A percentile compares a stretch with the other conserved stretches of the same genome.
phyloP scores from a whole-genome alignment of 1,140 invertebrate species.

The Drosophila tropicalis region DNA sequence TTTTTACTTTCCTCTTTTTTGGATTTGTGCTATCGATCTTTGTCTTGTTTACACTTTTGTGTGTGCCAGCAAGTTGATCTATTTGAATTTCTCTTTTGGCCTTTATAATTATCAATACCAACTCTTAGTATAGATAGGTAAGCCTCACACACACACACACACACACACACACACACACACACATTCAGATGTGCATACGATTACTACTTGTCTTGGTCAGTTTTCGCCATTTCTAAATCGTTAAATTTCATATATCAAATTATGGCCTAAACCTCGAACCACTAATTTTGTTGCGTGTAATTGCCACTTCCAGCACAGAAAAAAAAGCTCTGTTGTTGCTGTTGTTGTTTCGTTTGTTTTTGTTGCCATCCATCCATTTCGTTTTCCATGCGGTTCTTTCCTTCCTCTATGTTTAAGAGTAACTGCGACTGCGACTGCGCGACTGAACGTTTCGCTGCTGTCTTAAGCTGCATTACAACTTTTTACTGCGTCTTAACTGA shows the following conservation, averaged over 20 bases:
- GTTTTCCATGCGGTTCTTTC: conserved; percentile 70
- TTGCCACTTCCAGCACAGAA: conserved; percentile 69
- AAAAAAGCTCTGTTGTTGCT: conserved; percentile 56
- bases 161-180: background rate
- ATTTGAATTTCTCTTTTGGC: conserved; percentile 62
- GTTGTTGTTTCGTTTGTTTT: conserved; percentile 40
- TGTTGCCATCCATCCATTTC: conserved; percentile 39
- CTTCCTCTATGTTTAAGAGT: conserved; percentile 77
- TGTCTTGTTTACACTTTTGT: conserved; percentile 38
- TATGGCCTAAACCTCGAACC: conserved; percentile 56
- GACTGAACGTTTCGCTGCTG: conserved; percentile 45
- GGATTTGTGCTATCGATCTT: conserved; percentile 32
- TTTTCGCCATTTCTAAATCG: conserved; percentile 52
- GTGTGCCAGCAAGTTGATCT: conserved; percentile 24
- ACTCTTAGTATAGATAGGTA: conserved; percentile 1
- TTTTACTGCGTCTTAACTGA: conserved; percentile 82
- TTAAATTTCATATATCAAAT: conserved; percentile 64
- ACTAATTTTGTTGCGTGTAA: conserved; percentile 77
- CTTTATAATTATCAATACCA: conserved; percentile 48
- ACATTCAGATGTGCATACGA: conserved; percentile 19
- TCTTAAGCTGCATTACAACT: conserved; percentile 81
- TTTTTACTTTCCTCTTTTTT: too few relatives aligned
- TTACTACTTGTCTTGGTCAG: conserved; percentile 28
- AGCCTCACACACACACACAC: conserved; percentile 1
- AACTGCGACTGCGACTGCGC: conserved; percentile 41